Evolutionary conservation across 2,797 vertebrate genomes (phyloP), one percentile per base, ranked within the genome.

Genomic region (Erethizon dorsatum): DNA sequence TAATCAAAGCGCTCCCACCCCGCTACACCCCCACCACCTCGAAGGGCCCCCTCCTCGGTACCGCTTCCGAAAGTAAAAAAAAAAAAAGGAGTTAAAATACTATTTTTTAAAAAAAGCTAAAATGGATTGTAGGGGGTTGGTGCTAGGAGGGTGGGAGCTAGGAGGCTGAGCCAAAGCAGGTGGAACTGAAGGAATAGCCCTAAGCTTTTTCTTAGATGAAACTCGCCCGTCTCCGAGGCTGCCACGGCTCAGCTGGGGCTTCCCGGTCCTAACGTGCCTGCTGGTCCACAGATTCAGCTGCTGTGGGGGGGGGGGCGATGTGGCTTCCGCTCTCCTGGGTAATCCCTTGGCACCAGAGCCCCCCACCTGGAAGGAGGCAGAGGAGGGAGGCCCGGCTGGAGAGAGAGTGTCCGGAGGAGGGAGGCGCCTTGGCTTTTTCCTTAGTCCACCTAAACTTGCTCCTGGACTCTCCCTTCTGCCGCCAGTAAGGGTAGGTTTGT

Each of bases 1-100:
- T 98, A 98, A 98, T 98, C 98, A 98, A 98, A 96, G 98, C 98
- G 97, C 97, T 98, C 98, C 98, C 98, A 98, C 97, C 97, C 97
- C 95, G 41, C 98, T 80, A 92, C 97, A 94, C 98, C 97, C 97
- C 97, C 95, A 97, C 91, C 94, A 84, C 82, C 89, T 73, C 50
- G 54, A 63, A 65, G 87, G 92, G 91, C 63, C 61, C 92, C 86
- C 89, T 83, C 86, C 47, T 77, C 28, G 52, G 95, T 73, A 73
- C 88, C 83, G 90, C 86, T 90, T 77, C 86, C 80, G 83, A 87
- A 90, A 93, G 78, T 84, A 84, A 79, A 90, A 86, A 61, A 80
- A 52, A 14, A 63, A 2, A 26, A 56, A 28, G 15, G 1, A 56
- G 41, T 82, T 65, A 20, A 88, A 90, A 96, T 91, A 71, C 50